Evolutionary conservation across 2,113 vertebrate species (phyloP).

Genomic region (Sceloporus tristichus): DNA sequence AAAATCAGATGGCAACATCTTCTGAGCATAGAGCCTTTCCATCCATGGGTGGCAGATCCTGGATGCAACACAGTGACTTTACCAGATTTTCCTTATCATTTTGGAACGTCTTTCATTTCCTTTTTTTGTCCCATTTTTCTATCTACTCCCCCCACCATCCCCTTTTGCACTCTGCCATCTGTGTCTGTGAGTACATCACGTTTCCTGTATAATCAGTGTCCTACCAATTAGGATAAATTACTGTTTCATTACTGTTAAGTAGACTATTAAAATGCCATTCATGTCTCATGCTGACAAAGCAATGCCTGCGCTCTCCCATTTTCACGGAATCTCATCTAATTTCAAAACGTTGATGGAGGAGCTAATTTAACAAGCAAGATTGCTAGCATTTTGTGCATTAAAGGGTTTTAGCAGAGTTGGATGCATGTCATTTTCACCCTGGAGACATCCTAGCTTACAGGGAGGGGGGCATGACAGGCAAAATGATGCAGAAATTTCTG

Average conservation of each 20-base stretch:
- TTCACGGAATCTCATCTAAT: slow-evolving; percentile 52
- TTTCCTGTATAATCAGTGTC: slow-evolving; percentile 59
- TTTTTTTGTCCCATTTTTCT: neutral
- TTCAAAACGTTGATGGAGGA: slow-evolving; percentile 57
- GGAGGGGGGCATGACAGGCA: neutral
- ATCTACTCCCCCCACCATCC: neutral
- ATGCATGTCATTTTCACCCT: neutral
- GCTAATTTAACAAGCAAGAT: slow-evolving; percentile 45
- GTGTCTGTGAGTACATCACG: slow-evolving; percentile 45
- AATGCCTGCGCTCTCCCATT: slow-evolving; percentile 50
- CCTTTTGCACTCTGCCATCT: slow-evolving; percentile 60
- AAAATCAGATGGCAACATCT: neutral
- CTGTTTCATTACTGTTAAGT: slow-evolving; percentile 66
- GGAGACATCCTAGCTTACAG: neutral
- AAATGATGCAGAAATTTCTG: neutral
- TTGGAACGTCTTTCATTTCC: slow-evolving; percentile 59
- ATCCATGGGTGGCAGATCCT: neutral
- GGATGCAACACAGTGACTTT: slow-evolving; percentile 29
- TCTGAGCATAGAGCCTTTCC: neutral
- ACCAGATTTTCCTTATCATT: slow-evolving; percentile 55
- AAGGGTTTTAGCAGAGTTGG: slow-evolving; percentile 42
- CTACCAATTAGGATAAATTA: slow-evolving; percentile 66
- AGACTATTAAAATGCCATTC: slow-evolving; percentile 62
- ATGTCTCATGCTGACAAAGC: slow-evolving; percentile 56
- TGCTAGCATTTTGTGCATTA: slow-evolving; percentile 46